phyloP scores from a whole-genome alignment of 2,888 invertebrate genomes.

The Sphinx pinastri region DNA sequence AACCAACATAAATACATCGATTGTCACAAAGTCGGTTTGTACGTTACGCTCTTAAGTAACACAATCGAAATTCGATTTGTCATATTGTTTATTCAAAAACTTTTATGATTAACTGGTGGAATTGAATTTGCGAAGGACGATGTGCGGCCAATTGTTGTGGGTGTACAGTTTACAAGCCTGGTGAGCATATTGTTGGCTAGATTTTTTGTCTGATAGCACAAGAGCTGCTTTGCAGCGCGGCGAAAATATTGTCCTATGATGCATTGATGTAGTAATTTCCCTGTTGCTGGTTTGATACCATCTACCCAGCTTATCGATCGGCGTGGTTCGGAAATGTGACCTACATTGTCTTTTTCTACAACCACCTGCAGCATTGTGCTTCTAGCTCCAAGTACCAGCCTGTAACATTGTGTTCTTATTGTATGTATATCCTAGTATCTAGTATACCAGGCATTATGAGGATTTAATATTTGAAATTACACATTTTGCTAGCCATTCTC shows the following conservation, averaged over 20 bases:
- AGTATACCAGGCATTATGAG: no score
- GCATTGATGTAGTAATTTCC: no score
- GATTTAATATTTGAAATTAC: no score
- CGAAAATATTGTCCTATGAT: background rate
- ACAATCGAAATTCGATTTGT: conserved; percentile 43
- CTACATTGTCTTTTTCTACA: no score
- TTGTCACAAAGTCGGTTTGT: conserved; percentile 14
- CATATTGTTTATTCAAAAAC: conserved; percentile 62
- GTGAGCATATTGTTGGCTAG: background rate
- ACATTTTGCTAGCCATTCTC: background rate
- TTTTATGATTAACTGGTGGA: conserved; percentile 62
- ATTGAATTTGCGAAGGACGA: conserved; percentile 52
- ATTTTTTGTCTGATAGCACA: background rate
- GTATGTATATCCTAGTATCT: no score
- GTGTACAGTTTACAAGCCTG: conserved; percentile 31
- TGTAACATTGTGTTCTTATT: no score
- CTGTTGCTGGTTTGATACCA: no score
- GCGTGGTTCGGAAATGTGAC: no score
- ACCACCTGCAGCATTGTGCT: no score
- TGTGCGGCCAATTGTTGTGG: conserved; percentile 36
- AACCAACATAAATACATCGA: background rate
- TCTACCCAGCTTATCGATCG: no score
- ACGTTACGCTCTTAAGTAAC: conserved; percentile 34
- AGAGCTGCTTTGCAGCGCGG: background rate
- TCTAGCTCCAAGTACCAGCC: no score